Percentiles rank a stretch among this genome's conserved stretches.
Conservation (phyloP, 1,140 invertebrate species). For the Lasaia peninsularis region DNA sequence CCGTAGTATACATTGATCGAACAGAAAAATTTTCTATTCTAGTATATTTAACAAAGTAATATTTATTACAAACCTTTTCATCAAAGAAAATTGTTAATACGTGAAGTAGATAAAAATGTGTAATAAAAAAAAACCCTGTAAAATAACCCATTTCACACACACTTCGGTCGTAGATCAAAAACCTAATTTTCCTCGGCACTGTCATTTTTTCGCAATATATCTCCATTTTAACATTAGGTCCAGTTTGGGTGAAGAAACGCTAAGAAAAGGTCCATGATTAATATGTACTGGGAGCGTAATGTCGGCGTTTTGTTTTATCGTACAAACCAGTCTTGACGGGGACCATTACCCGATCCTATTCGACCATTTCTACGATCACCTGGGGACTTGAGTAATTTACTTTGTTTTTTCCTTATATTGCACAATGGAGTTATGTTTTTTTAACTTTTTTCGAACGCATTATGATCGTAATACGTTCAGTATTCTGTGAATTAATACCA, state of each 20-base stretch:
- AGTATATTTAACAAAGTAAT: too few relatives aligned
- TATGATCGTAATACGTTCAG: too few relatives aligned
- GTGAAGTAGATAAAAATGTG: too few relatives aligned
- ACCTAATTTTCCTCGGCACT: slow-evolving; percentile 5
- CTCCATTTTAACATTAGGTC: slow-evolving; percentile 11
- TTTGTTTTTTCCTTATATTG: slow-evolving; percentile 28
- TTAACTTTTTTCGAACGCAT: too few relatives aligned
- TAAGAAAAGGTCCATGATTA: slow-evolving; percentile 46
- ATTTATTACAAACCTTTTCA: too few relatives aligned
- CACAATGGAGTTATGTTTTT: slow-evolving; percentile 22
- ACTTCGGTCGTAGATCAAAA: slow-evolving; percentile 4
- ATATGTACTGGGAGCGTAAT: slow-evolving; percentile 42
- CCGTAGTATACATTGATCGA: too few relatives aligned
- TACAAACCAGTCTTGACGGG: slow-evolving; percentile 56
- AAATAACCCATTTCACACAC: background rate
- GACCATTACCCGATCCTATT: slow-evolving; percentile 47
- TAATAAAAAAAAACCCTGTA: background rate
- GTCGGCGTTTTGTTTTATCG: slow-evolving; percentile 53
- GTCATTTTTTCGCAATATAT: slow-evolving; percentile 12
- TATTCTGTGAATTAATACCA: too few relatives aligned
- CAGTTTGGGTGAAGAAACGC: slow-evolving; percentile 22
- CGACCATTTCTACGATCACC: slow-evolving; percentile 53
- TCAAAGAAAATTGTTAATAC: too few relatives aligned
- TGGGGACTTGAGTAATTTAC: slow-evolving; percentile 51
- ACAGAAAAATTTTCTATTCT: too few relatives aligned